Evolutionary conservation across 2,113 vertebrate genomes (phyloP).

Genomic region (Bagarius yarrelli): DNA sequence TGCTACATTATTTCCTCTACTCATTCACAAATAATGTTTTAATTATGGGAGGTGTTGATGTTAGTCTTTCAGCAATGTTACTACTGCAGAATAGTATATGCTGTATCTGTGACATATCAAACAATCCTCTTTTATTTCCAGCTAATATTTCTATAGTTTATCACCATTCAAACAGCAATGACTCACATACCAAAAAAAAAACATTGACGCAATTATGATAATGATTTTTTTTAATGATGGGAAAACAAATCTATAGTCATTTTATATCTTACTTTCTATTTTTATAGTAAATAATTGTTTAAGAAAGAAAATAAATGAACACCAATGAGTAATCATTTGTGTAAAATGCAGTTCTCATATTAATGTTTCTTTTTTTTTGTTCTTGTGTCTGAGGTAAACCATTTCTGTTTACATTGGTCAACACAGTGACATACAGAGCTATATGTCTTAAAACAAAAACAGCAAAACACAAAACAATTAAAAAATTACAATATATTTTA

Average conservation of each 20-base stretch:
- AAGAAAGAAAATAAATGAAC: constrained; percentile 78
- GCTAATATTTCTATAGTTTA: no score
- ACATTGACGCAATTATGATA: constrained; percentile 42
- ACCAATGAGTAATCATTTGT: constrained; percentile 72
- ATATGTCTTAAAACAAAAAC: constrained; percentile 64
- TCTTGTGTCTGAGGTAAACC: constrained; percentile 48
- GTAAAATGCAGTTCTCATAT: constrained; percentile 68
- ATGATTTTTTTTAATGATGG: constrained; percentile 71
- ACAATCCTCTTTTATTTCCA: not conserved
- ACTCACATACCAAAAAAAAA: not conserved
- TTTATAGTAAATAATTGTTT: constrained; percentile 81
- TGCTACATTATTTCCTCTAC: not conserved
- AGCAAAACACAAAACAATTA: constrained; percentile 72
- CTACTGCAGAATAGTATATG: not conserved
- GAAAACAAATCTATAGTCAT: constrained; percentile 72
- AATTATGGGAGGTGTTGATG: constrained; percentile 2
- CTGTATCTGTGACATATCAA: not conserved
- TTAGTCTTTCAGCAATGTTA: not conserved
- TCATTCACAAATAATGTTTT: constrained; percentile 15
- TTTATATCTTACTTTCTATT: constrained; percentile 73
- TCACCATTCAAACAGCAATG: no score
- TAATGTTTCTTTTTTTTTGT: not conserved
- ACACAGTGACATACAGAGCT: constrained; percentile 74
- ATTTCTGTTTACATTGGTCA: constrained; percentile 66
- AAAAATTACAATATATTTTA: constrained; percentile 57